Evolutionary conservation across 2,888 invertebrate species (phyloP).

Genomic region (Platycheirus albimanus): DNA sequence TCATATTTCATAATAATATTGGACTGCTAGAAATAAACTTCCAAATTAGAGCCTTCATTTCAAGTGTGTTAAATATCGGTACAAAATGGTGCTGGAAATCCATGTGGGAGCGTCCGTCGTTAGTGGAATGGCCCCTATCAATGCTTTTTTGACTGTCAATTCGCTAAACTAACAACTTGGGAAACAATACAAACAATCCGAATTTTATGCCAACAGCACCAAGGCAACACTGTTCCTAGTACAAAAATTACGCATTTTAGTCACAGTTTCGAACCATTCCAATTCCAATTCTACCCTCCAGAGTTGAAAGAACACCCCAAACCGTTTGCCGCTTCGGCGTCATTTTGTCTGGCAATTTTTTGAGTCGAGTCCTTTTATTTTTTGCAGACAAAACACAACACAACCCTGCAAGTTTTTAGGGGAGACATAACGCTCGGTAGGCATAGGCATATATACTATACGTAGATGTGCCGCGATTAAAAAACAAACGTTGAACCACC

Average conservation of each 20-base stretch:
- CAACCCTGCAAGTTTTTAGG: constrained; percentile 22
- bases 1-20: no score
- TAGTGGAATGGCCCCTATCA: no score
- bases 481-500: constrained; percentile 70
- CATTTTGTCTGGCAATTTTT: constrained; percentile 68
- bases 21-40: no score
- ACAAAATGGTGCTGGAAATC: no score
- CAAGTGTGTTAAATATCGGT: no score
- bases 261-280: constrained; percentile 55
- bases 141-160: no score
- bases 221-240: constrained; percentile 9
- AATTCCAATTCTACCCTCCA: constrained; percentile 21
- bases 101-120: no score
- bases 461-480: constrained; percentile 57
- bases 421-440: constrained; percentile 31
- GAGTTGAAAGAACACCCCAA: constrained; percentile 6
- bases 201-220: background rate
- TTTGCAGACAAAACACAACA: constrained; percentile 13
- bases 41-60: no score
- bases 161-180: no score
- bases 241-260: constrained; percentile 70
- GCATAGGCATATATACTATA: constrained; percentile 60
- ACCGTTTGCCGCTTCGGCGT: constrained; percentile 24
- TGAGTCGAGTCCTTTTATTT: constrained; percentile 40
- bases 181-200: no score